Evolutionary conservation across 2,888 invertebrate species (phyloP).

Genomic region (Fragum whitleyi): DNA sequence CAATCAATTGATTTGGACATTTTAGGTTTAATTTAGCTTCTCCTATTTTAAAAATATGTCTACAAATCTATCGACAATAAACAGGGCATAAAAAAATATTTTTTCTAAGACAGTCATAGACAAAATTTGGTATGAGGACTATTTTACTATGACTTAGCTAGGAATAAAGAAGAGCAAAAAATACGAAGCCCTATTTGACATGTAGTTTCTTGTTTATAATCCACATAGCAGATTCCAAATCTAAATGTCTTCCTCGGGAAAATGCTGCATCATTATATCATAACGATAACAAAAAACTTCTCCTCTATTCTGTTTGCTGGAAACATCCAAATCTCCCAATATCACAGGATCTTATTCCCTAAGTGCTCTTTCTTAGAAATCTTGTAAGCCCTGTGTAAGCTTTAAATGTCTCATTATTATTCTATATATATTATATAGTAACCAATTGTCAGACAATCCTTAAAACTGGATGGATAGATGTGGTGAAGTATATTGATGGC

Average conservation of each 20-base stretch:
- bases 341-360: background rate
- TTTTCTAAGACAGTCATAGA: background rate
- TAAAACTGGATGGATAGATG: too few relatives aligned
- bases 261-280: conserved; percentile 18
- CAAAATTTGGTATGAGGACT: too few relatives aligned
- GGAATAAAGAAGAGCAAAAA: too few relatives aligned
- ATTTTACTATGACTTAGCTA: too few relatives aligned
- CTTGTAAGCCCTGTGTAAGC: conserved; percentile 14
- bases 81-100: background rate
- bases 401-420: background rate
- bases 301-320: background rate
- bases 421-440: too few relatives aligned
- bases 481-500: too few relatives aligned
- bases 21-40: too few relatives aligned
- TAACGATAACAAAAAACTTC: conserved; percentile 3
- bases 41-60: too few relatives aligned
- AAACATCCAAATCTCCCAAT: conserved; percentile 16
- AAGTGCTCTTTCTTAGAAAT: conserved; percentile 6
- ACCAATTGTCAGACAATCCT: too few relatives aligned
- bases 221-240: conserved; percentile 6
- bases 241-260: conserved; percentile 14
- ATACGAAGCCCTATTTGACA: background rate
- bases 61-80: too few relatives aligned
- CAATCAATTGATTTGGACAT: too few relatives aligned
- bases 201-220: conserved; percentile 2